phyloP scores from a whole-genome alignment of 2,797 vertebrate genomes.

The Poecile montanus region DNA sequence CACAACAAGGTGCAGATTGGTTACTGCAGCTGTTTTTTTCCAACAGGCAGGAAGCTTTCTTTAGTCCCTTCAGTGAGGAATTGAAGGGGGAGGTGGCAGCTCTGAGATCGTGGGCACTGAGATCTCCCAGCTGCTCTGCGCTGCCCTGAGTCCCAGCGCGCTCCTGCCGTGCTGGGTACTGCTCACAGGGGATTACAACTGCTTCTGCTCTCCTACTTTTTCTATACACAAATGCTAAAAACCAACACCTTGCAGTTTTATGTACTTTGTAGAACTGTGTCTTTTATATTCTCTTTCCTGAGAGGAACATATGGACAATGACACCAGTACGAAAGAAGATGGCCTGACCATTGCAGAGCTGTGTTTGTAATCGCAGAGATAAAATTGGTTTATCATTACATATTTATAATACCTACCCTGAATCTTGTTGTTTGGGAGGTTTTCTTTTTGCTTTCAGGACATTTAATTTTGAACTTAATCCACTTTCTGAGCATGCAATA shows the following conservation, averaged over 20 bases:
- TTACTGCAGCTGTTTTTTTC: neutral
- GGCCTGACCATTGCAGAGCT: neutral
- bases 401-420: neutral
- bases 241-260: fast-evolving
- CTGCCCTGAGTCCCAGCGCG: fast-evolving
- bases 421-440: neutral
- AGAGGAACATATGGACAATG: neutral
- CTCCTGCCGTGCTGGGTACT: fast-evolving
- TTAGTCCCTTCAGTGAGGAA: neutral
- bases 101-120: neutral
- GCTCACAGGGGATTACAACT: neutral
- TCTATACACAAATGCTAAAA: neutral
- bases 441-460: neutral
- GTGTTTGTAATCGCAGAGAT: neutral
- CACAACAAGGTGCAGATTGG: fast-evolving
- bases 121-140: neutral
- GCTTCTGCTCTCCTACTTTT: neutral
- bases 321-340: neutral
- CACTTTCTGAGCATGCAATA: neutral
- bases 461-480: constrained; percentile 5
- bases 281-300: neutral
- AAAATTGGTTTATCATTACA: neutral
- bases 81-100: neutral
- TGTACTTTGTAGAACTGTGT: neutral
- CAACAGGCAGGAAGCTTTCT: neutral